These are phyloP conservation scores for Leiothrix lutea DNA, from an alignment of 2,113 vertebrate species.

Conservation along the genomic window DNA sequence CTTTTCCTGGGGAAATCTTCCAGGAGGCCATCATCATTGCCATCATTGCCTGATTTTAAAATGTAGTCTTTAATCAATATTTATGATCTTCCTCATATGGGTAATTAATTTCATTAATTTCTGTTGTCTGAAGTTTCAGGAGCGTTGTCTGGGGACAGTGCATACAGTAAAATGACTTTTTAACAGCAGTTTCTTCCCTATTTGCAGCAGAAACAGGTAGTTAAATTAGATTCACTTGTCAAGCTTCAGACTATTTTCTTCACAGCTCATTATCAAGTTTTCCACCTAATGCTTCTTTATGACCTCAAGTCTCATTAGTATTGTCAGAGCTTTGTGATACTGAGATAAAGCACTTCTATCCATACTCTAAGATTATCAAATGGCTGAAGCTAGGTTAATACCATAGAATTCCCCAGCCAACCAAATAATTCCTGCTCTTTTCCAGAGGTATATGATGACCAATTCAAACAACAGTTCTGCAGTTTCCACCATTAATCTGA, in stretches of 20 bases:
- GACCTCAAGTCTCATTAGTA: background rate
- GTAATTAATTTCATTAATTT: background rate
- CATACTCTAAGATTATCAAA: background rate
- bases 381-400: background rate
- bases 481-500: background rate
- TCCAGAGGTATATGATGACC: background rate
- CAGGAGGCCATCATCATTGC: background rate
- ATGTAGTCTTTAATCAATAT: background rate
- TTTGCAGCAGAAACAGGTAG: background rate
- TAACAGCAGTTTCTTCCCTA: background rate
- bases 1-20: background rate
- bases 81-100: background rate
- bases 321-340: background rate
- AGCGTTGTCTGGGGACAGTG: background rate
- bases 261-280: background rate
- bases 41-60: background rate
- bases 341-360: background rate
- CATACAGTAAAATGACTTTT: background rate
- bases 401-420: background rate
- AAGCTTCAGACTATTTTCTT: background rate
- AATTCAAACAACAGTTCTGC: background rate
- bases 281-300: background rate
- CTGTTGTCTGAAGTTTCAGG: background rate
- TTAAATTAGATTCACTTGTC: background rate
- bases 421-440: background rate